Conservation (phyloP, 2,797 vertebrate genomes). For the Scolopax rusticola region DNA sequence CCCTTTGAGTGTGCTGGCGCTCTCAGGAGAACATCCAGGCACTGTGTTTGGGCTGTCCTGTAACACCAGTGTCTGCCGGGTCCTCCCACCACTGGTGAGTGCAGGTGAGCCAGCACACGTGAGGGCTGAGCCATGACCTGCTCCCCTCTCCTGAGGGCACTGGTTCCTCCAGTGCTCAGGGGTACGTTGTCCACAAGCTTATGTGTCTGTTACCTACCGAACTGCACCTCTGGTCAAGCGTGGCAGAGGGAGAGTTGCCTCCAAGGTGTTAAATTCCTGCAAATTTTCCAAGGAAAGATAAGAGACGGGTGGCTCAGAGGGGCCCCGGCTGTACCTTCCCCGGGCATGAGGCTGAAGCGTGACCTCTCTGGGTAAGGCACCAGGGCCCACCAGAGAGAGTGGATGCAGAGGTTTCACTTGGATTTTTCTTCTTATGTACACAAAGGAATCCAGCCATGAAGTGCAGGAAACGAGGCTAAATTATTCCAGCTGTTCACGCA, state of each 20-base stretch:
- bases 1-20: background rate
- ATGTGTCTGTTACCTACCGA: background rate
- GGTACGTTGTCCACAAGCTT: rapidly evolving
- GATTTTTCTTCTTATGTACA: background rate
- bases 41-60: background rate
- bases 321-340: rapidly evolving
- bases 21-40: background rate
- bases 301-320: background rate
- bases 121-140: background rate
- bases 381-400: background rate
- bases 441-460: background rate
- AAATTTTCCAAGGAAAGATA: background rate
- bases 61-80: background rate
- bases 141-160: background rate
- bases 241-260: background rate
- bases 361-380: background rate
- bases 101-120: rapidly evolving
- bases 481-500: background rate
- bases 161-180: rapidly evolving
- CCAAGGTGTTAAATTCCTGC: background rate
- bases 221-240: background rate
- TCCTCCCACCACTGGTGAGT: background rate
- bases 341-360: rapidly evolving
- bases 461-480: background rate
- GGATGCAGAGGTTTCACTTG: background rate